Base-by-base conservation (phyloP, 2,888 invertebrate genomes). In the Polyommatus icarus region DNA sequence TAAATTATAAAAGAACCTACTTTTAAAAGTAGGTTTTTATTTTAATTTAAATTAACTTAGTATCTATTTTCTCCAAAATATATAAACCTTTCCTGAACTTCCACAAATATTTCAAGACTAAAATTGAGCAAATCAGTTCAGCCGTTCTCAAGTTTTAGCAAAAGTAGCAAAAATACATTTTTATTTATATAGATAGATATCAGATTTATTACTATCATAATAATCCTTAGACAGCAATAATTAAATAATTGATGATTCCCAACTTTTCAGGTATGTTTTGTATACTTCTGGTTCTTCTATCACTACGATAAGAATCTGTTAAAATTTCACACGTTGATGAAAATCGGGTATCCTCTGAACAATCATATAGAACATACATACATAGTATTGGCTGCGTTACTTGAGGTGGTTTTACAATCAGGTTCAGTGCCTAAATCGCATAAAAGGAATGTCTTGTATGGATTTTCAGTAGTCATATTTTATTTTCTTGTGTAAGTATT, bases 271-370 rank as follows among this genome's bases (percentile, higher is more conserved):
- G 29, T 32, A 1, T 67, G 67, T 32, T 67, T 29, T 32, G 4
- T 6, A 67, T 67, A 67, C 29, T 67, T 67, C 15, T 67, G 67
- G 67, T 67, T 67, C 67, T 67, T 67, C 18, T 67, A 67, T 32
- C 67, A 67, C 18, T 67, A 67, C 18, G 67, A 67, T 67, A 67
- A 67, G 29, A 67, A 67, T 67, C 67, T 67, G 5, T 15, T 67
- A 0, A 67, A 67, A 32, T 67, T 29, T 32, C 67, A 67, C 10
- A 5, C 32, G 6, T 29, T 67, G 20, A 67, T 67, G 67, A 67
- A 67, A 67, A 67, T 67, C 1, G 67, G 67, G 15, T 67, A 67
- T 67, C 67, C 67, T 32, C 29, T 67, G 18, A 67, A 67, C 4
- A 67, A 67, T 18, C 67, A 67, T 6, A 32, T 67, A 67, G 67